phyloP scores from a whole-genome alignment of 1,140 invertebrate species.

The Neodiprion lecontei region DNA sequence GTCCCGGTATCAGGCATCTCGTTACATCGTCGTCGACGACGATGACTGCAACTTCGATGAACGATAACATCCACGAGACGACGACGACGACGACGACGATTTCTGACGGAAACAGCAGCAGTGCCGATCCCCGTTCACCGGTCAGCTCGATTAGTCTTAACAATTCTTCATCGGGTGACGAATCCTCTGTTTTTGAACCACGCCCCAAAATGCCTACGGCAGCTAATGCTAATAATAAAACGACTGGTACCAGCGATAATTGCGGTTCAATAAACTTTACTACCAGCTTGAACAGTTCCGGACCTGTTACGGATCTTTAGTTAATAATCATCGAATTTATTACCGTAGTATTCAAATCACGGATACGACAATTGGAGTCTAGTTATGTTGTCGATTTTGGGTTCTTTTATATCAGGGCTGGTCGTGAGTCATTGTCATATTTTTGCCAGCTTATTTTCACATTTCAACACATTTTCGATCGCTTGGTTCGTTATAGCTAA shows the following conservation, averaged over 20 bases:
- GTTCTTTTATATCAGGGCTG: too few species aligned
- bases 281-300: slow-evolving; percentile 39
- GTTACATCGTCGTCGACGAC: slow-evolving; percentile 20
- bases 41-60: slow-evolving; percentile 8
- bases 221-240: background rate
- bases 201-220: slow-evolving; percentile 17
- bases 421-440: too few species aligned
- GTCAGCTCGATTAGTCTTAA: slow-evolving; percentile 16
- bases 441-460: too few species aligned
- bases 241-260: slow-evolving; percentile 20
- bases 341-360: too few species aligned
- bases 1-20: slow-evolving; percentile 29
- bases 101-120: background rate
- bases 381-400: too few species aligned
- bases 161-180: slow-evolving; percentile 18
- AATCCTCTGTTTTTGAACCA: slow-evolving; percentile 17
- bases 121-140: slow-evolving; percentile 14
- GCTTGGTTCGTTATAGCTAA: too few species aligned
- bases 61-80: slow-evolving; percentile 12
- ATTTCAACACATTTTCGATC: too few species aligned
- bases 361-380: too few species aligned
- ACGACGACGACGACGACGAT: slow-evolving; percentile 8
- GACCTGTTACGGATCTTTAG: slow-evolving; percentile 57
- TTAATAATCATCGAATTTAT: too few species aligned
- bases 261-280: slow-evolving; percentile 36